phyloP scores from a whole-genome alignment of 2,888 invertebrate species.

The Drosophila leonis region DNA sequence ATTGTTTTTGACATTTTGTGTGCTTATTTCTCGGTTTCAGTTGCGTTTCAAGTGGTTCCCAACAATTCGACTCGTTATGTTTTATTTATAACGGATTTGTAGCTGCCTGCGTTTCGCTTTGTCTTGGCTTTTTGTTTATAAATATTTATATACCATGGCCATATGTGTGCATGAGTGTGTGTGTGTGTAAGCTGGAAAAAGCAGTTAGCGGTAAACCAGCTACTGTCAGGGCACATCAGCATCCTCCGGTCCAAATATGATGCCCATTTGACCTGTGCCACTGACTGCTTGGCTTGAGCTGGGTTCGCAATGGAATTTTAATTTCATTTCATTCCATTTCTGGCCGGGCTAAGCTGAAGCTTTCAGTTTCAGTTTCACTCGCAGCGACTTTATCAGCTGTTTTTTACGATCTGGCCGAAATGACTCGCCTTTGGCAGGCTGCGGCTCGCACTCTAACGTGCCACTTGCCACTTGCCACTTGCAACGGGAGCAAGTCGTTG shows the following conservation, averaged over 20 bases:
- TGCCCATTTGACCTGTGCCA: slow-evolving; percentile 37
- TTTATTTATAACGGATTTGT: slow-evolving; percentile 81
- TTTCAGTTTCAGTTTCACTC: slow-evolving; percentile 48
- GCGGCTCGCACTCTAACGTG: not conserved
- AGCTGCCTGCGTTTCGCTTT: slow-evolving; percentile 40
- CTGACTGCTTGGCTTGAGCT: slow-evolving; percentile 60
- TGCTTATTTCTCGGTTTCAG: slow-evolving; percentile 62
- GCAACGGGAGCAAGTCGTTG: slow-evolving; percentile 30
- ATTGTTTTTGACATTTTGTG: slow-evolving; percentile 78
- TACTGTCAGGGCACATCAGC: slow-evolving; percentile 43
- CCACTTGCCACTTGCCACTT: slow-evolving; percentile 16
- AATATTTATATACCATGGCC: slow-evolving; percentile 65
- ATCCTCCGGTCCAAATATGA: slow-evolving; percentile 32
- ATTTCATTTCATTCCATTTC: slow-evolving; percentile 55
- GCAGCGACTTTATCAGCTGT: slow-evolving; percentile 20
- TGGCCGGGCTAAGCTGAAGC: slow-evolving; percentile 2
- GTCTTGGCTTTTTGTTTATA: slow-evolving; percentile 61
- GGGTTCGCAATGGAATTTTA: slow-evolving; percentile 74
- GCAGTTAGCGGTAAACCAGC: slow-evolving; percentile 26
- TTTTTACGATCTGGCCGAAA: slow-evolving; percentile 36
- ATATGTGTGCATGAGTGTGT: not conserved
- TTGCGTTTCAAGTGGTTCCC: slow-evolving; percentile 68
- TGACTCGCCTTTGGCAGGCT: slow-evolving; percentile 27
- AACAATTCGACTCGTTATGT: slow-evolving; percentile 68
- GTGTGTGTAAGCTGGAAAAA: not conserved